These are phyloP conservation scores for Festucalex cinctus DNA, from an alignment of 2,113 vertebrate genomes.

Conservation along the genomic window DNA sequence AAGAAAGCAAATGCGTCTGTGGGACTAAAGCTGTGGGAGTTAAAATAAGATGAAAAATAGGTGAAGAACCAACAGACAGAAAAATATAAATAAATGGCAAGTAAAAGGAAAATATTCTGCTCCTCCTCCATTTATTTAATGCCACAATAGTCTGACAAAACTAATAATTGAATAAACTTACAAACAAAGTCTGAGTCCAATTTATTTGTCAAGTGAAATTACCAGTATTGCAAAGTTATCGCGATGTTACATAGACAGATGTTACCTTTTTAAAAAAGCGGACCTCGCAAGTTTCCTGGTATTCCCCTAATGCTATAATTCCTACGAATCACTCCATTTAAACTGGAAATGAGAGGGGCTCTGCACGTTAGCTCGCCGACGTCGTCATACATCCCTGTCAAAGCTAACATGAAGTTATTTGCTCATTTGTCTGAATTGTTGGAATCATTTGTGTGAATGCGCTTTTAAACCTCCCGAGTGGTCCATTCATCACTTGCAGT, in stretches of 20 bases:
- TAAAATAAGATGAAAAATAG: conserved; percentile 36
- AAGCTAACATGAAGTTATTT: conserved; percentile 59
- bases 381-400: conserved; percentile 57
- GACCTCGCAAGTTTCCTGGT: conserved; percentile 46
- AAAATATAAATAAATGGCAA: conserved; percentile 20
- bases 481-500: conserved; percentile 58
- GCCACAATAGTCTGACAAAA: conserved; percentile 3
- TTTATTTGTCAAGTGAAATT: conserved; percentile 44
- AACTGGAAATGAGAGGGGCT: conserved; percentile 45
- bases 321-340: conserved; percentile 55
- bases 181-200: conserved; percentile 39
- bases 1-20: conserved; percentile 47
- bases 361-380: conserved; percentile 38
- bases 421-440: conserved; percentile 66
- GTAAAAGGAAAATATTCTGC: conserved; percentile 22
- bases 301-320: conserved; percentile 53
- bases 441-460: conserved; percentile 65
- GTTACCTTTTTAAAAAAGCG: conserved; percentile 44
- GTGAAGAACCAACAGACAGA: conserved; percentile 25
- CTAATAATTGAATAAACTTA: not conserved
- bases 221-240: conserved; percentile 42
- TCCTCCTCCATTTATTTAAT: conserved; percentile 5
- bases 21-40: conserved; percentile 34
- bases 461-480: conserved; percentile 62
- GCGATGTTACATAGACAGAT: conserved; percentile 59